Percentiles rank a stretch among this genome's conserved stretches.
These are phyloP conservation scores for Atractosteus spatula DNA, from an alignment of 2,113 vertebrate species.

Conservation along the genomic window DNA sequence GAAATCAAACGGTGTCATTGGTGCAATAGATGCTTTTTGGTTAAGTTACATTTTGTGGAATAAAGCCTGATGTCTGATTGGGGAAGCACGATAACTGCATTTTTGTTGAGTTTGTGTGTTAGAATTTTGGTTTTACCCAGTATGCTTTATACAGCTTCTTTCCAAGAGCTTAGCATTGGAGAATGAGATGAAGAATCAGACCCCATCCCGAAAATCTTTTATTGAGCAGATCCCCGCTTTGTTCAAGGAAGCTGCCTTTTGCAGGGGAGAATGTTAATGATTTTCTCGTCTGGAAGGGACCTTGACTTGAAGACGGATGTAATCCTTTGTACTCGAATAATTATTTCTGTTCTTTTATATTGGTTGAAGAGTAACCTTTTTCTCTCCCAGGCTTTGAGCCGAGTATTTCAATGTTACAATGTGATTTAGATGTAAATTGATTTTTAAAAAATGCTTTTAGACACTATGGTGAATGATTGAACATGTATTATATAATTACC, in stretches of 20 bases:
- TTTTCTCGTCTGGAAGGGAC: slow-evolving; percentile 30
- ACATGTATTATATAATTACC: slow-evolving; percentile 55
- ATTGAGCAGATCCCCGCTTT: slow-evolving; percentile 33
- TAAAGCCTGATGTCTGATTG: slow-evolving; percentile 2
- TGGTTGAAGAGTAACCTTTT: slow-evolving; percentile 37
- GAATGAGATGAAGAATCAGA: slow-evolving; percentile 29
- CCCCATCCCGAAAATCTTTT: slow-evolving; percentile 2
- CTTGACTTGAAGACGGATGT: slow-evolving; percentile 52
- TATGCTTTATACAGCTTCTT: background rate
- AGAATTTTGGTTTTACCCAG: background rate
- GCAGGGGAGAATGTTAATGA: slow-evolving; percentile 47
- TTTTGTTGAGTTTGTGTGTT: background rate
- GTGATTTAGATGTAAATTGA: slow-evolving; percentile 47
- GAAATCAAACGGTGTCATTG: no score
- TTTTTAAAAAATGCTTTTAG: slow-evolving; percentile 30
- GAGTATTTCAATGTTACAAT: slow-evolving; percentile 55
- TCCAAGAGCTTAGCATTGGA: slow-evolving; percentile 33
- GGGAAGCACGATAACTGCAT: background rate
- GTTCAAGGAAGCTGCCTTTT: slow-evolving; percentile 27
- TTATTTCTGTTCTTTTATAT: slow-evolving; percentile 42
- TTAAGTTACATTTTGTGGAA: slow-evolving; percentile 4
- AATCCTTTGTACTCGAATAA: slow-evolving; percentile 51
- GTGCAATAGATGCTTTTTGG: no score
- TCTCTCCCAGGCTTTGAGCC: slow-evolving; percentile 33
- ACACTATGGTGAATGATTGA: slow-evolving; percentile 47